Evolutionary conservation across 2,113 vertebrate genomes (phyloP), one percentile per base, ranked within the genome.

Genomic region (Laterallus jamaicensis): DNA sequence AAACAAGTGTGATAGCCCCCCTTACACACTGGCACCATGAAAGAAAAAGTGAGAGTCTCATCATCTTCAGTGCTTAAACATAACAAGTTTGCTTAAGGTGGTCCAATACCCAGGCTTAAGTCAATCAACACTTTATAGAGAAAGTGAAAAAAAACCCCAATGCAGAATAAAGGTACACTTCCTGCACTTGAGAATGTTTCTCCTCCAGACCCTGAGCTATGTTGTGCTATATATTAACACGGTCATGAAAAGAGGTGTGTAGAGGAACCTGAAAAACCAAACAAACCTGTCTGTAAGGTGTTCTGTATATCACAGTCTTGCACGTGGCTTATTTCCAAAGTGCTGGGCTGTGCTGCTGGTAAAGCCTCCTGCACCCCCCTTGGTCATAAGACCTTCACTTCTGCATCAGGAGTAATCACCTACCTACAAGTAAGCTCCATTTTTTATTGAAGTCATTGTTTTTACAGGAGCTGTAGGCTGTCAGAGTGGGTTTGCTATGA

Each of bases 221-320:
- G 86, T 92, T 96, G 82, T 95, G 77, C 35, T 68, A 5, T 89
- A 74, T 87, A 93, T 96, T 96, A 97, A 96, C 96, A 90, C 89
- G 96, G 93, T 96, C 96, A 96, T 97, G 97, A 95, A 93, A 97
- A 96, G 90, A 90, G 87, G 84, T 96, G 97, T 97, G 95, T 96
- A 52, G 95, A 81, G 80, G 96, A 98, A 97, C 97, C 92, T 97
- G 98, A 97, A 98, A 98, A 98, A 97, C 96, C 96, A 97, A 98
- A 97, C 96, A 5, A 97, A 97, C 97, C 96, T 97, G 96, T 97
- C 96, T 96, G 95, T 93, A 94, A 66, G 92, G 85, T 96, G 95
- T 97, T 96, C 97, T 70, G 73, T 93, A 82, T 96, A 96, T 96
- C 97, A 93, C 92, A 96, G 79, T 94, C 86, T 96, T 94, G 90